These are phyloP conservation scores for Corythornis leucogaster DNA, from an alignment of 2,797 vertebrate species.

Conservation along the genomic window DNA sequence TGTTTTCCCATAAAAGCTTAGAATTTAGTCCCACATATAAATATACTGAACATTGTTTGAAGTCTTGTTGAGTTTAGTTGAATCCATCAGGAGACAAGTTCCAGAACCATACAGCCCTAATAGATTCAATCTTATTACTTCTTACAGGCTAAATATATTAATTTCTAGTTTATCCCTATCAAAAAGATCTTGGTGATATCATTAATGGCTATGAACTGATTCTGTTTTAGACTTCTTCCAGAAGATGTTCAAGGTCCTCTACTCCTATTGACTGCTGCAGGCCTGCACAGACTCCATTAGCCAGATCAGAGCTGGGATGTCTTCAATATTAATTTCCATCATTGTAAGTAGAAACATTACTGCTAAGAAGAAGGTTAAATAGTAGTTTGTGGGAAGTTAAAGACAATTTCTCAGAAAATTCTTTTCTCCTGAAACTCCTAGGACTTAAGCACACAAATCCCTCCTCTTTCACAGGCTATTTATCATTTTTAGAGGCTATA, in stretches of 20 bases:
- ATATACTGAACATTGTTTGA: background rate
- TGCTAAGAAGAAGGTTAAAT: conserved; percentile 62
- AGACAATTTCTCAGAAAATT: conserved; percentile 71
- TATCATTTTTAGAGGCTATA: conserved; percentile 78
- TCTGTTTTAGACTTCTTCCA: background rate
- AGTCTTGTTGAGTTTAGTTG: background rate
- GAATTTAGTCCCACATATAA: background rate
- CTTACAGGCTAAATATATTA: background rate
- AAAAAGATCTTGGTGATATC: background rate
- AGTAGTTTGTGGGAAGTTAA: conserved; percentile 63
- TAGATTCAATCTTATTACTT: background rate
- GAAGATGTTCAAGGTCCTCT: background rate
- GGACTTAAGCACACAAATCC: conserved; percentile 69
- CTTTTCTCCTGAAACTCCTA: conserved; percentile 68
- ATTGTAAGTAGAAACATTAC: background rate
- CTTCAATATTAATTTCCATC: background rate
- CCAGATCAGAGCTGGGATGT: background rate
- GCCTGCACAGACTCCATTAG: background rate
- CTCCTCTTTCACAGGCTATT: conserved; percentile 68
- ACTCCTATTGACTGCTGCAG: background rate
- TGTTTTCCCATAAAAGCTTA: background rate
- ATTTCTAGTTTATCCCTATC: background rate
- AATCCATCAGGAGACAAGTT: background rate
- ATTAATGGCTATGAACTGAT: background rate
- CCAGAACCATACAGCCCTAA: background rate